These are phyloP conservation scores for Perccottus glenii DNA, from an alignment of 2,113 vertebrate genomes.

Conservation along the genomic window DNA sequence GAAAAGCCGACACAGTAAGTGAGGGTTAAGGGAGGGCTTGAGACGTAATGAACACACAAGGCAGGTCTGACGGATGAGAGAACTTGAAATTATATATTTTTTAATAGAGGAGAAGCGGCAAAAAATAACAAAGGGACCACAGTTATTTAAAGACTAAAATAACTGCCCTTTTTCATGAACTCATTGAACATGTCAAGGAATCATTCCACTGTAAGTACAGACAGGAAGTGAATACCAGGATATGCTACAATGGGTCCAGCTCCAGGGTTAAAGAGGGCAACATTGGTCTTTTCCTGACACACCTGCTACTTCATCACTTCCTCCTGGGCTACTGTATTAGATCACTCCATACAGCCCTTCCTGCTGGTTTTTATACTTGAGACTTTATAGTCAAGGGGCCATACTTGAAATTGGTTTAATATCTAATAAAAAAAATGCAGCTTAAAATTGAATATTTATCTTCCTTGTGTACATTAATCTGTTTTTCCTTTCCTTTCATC, in stretches of 20 bases:
- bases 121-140: conserved; percentile 6
- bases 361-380: conserved; percentile 17
- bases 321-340: conserved; percentile 57
- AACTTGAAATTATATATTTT: conserved; percentile 27
- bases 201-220: conserved; percentile 45
- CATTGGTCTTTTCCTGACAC: conserved; percentile 69
- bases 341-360: conserved; percentile 51
- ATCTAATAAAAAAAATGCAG: background rate
- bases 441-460: background rate
- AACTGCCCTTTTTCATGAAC: conserved; percentile 20
- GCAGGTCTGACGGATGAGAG: conserved; percentile 1
- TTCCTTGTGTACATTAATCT: background rate
- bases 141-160: conserved; percentile 12
- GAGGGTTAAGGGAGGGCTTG: background rate
- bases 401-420: background rate
- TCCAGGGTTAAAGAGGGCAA: conserved; percentile 54
- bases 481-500: conserved; percentile 12
- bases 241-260: conserved; percentile 68
- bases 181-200: conserved; percentile 55
- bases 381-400: background rate
- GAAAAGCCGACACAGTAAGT: conserved; percentile 96
- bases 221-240: conserved; percentile 69
- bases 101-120: conserved; percentile 15
- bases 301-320: conserved; percentile 61
- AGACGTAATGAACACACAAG: background rate